Conservation (phyloP, 1,140 invertebrate genomes). For the Battus philenor region DNA sequence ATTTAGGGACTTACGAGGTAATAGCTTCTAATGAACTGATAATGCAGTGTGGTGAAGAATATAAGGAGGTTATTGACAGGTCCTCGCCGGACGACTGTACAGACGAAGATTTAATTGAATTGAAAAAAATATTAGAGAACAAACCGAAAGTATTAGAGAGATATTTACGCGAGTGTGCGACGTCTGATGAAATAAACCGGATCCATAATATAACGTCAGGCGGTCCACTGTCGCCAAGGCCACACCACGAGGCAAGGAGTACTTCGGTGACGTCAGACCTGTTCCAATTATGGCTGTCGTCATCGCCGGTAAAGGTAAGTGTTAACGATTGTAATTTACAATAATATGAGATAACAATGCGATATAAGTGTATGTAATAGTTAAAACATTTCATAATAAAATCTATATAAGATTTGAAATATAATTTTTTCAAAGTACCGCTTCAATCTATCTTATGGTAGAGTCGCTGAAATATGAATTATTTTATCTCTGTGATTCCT, state of each 20-base stretch:
- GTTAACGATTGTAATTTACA: slow-evolving; percentile 13
- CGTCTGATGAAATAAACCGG: slow-evolving; percentile 78
- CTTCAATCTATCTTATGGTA: no score
- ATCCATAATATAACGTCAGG: slow-evolving; percentile 74
- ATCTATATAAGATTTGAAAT: no score
- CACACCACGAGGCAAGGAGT: slow-evolving; percentile 57
- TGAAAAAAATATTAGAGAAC: slow-evolving; percentile 49
- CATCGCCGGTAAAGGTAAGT: slow-evolving; percentile 82
- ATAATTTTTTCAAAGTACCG: no score
- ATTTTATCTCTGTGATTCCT: no score
- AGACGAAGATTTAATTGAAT: slow-evolving; percentile 56
- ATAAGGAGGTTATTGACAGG: slow-evolving; percentile 53
- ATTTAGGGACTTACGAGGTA: slow-evolving; percentile 57
- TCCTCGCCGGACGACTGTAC: slow-evolving; percentile 51
- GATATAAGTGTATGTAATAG: no score
- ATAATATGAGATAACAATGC: background rate
- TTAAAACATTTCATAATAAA: no score
- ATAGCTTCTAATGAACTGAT: slow-evolving; percentile 50
- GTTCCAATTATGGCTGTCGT: slow-evolving; percentile 88
- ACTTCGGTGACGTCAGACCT: slow-evolving; percentile 90
- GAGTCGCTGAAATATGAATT: no score
- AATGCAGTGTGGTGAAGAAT: slow-evolving; percentile 53
- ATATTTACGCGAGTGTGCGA: slow-evolving; percentile 85
- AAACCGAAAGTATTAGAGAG: slow-evolving; percentile 75
- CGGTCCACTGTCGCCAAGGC: slow-evolving; percentile 76